Evolutionary conservation across 2,888 invertebrate species (phyloP).

Genomic region (Camptogramma bilineatum): DNA sequence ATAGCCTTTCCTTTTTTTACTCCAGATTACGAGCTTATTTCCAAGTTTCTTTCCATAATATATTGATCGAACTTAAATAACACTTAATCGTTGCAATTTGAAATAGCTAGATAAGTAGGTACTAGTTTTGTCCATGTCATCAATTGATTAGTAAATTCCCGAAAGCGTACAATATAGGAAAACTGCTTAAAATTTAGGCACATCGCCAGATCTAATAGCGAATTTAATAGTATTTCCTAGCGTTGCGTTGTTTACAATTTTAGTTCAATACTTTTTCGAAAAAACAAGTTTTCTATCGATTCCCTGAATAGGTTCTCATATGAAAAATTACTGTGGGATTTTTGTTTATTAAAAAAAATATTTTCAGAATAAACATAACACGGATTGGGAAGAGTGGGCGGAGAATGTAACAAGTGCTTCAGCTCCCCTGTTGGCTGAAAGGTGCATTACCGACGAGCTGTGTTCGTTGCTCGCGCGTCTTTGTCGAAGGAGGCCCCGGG

Average conservation of each 20-base stretch:
- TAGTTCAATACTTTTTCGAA: constrained; percentile 6
- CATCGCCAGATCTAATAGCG: constrained; percentile 8
- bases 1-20: too few species aligned
- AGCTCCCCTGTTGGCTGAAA: constrained; percentile 81
- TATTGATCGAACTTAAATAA: background rate
- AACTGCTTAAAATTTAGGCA: constrained; percentile 19
- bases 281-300: constrained; percentile 7
- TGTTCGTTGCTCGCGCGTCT: constrained; percentile 89
- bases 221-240: constrained; percentile 9
- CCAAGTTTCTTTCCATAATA: background rate
- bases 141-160: constrained; percentile 2
- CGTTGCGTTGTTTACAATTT: constrained; percentile 9
- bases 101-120: too few species aligned
- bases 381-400: constrained; percentile 79
- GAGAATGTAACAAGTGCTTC: constrained; percentile 69
- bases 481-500: constrained; percentile 89
- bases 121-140: background rate
- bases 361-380: constrained; percentile 67
- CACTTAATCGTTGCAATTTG: too few species aligned
- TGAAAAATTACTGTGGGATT: background rate
- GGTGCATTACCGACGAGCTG: constrained; percentile 81
- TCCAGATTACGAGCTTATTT: too few species aligned
- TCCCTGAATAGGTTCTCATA: background rate
- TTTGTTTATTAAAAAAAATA: constrained; percentile 8
- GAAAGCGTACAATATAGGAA: constrained; percentile 13